Conservation (phyloP, 2,113 vertebrate genomes). For the Alethe diademata region DNA sequence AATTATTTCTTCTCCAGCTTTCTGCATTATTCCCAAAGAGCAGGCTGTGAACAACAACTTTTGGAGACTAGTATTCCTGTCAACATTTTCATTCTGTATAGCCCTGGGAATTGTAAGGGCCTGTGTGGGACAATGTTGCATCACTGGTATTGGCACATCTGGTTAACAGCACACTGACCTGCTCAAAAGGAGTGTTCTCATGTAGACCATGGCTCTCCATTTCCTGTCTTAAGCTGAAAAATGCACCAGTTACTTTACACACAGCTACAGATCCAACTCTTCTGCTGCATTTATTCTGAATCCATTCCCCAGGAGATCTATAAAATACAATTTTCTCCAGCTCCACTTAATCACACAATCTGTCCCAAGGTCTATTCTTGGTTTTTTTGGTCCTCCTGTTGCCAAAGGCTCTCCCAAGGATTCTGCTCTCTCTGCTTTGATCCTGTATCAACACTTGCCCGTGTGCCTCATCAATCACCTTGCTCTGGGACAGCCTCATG, state of each 20-base stretch:
- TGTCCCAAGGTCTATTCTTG: conserved; percentile 27
- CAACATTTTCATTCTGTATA: neutral
- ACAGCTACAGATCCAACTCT: neutral
- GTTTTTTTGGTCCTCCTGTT: neutral
- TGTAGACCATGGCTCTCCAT: neutral
- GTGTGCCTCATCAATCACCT: neutral
- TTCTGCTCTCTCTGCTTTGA: neutral
- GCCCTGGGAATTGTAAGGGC: neutral
- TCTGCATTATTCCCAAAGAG: neutral
- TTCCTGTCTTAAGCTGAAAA: neutral
- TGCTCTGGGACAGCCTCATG: neutral
- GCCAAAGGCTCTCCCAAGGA: conserved; percentile 1
- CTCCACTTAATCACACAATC: conserved; percentile 35
- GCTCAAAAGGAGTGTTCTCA: neutral
- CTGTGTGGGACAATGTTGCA: neutral
- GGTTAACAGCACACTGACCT: neutral
- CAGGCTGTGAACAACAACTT: neutral
- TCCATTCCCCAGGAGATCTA: conserved; percentile 4
- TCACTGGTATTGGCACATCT: neutral
- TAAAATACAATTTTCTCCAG: conserved; percentile 29
- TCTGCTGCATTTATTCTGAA: neutral
- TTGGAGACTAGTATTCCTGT: neutral
- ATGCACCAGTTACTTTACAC: neutral
- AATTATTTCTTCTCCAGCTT: neutral
- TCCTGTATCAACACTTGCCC: neutral